Base-by-base conservation (phyloP, 2,113 vertebrate genomes). In the Leucopternis melanops region DNA sequence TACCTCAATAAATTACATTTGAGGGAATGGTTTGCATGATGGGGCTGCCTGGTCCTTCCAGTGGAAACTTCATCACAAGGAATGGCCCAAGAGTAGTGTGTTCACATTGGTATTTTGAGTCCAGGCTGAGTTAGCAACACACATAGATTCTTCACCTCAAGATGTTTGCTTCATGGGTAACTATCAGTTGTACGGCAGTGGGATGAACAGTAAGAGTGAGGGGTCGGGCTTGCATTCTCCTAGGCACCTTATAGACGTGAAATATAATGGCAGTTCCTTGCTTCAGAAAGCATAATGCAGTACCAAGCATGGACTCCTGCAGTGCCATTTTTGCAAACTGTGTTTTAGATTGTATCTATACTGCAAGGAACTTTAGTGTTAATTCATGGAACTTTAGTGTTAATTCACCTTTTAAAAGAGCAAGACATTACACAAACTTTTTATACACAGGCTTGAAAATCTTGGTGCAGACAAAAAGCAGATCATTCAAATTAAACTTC, bases 1-100 rank as follows among this genome's bases (percentile, higher is more conserved):
- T 32, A 31, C 19, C 57, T 45, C 31, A 54, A 61, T 50, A 52
- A 78, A 80, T 26, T 26, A 36, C 5, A 21, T 65, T 45, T 78
- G 32, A 77, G 13, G 42, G 55, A 90, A 94, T 19, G 34, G 7
- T 65, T 83, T 88, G 40, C 44, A 27, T 32, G 71, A 50, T 5
- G n/a, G 10, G 7, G 18, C n/a, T 90, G 44, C 19, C 26, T 66
- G 27, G 25, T 90, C 40, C 73, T 80, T 67, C 50, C 34, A 42
- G 42, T 7, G 62, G 72, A 92, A 91, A 67, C 22, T 34, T 55
- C 6, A 9, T 10, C 22, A 31, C 18, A 47, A 80, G 50, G 57
- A 75, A 65, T 0, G 4, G 45, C 11, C 31, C 38, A 40, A 62
- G 15, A 34, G 11, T 7, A 32, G 21, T 1, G 5, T 1, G 5